Percentiles rank a stretch among this genome's conserved stretches.
Conservation (phyloP, 2,113 vertebrate genomes). For the Sylvia atricapilla region DNA sequence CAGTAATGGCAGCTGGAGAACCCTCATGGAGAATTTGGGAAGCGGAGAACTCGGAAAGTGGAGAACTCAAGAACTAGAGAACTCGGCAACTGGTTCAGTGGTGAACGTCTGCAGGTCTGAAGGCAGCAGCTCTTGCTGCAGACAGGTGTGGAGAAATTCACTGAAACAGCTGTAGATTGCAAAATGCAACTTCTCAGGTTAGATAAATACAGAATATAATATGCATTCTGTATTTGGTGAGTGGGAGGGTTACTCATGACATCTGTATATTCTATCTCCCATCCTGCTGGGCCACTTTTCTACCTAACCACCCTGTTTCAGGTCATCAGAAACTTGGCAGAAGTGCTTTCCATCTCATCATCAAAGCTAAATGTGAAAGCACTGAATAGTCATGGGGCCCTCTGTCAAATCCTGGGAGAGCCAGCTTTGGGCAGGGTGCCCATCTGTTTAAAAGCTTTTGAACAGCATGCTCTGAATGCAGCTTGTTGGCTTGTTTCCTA, state of each 20-base stretch:
- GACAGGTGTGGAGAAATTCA: not conserved
- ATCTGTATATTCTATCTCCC: not conserved
- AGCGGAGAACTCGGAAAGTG: not conserved
- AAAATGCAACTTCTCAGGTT: not conserved
- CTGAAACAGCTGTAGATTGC: not conserved
- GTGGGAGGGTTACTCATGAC: not conserved
- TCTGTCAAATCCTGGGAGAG: not conserved
- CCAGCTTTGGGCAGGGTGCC: not conserved
- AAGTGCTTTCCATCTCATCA: not conserved
- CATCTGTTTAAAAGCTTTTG: not conserved
- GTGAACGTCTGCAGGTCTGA: not conserved
- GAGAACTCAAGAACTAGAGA: not conserved
- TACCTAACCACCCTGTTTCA: not conserved
- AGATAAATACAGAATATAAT: too few species aligned
- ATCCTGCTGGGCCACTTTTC: accelerated
- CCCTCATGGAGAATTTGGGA: not conserved
- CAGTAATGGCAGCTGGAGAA: not conserved
- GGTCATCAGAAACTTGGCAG: not conserved
- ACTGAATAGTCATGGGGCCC: accelerated
- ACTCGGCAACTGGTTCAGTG: not conserved
- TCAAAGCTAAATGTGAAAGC: not conserved
- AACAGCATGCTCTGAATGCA: not conserved
- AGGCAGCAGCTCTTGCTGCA: not conserved
- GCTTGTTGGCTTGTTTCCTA: not conserved
- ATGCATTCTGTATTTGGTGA: too few species aligned